These are phyloP conservation scores for Diaperis boleti DNA, from an alignment of 2,888 invertebrate species.

Conservation along the genomic window DNA sequence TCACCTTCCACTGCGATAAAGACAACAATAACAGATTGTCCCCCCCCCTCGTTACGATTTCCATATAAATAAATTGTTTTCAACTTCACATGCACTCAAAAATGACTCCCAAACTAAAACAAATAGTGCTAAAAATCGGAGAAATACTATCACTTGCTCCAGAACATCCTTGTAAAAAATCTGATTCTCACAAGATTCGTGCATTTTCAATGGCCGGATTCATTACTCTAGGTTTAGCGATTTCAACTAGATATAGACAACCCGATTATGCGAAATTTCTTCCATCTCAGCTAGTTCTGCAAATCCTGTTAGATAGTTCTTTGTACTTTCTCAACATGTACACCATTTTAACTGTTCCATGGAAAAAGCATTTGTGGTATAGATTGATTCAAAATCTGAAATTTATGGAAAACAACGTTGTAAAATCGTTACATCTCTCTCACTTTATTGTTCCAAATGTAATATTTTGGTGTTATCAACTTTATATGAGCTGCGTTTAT, in stretches of 20 bases:
- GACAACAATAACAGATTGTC: too few species aligned
- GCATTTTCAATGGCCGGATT: neutral
- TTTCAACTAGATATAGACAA: neutral
- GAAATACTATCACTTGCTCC: too few species aligned
- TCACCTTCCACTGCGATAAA: too few species aligned
- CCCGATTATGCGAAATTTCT: neutral
- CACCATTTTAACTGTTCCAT: neutral
- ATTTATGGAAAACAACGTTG: too few species aligned
- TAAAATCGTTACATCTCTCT: too few species aligned
- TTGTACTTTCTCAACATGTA: neutral
- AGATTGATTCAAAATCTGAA: neutral
- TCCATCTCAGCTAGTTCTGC: neutral
- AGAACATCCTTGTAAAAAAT: too few species aligned
- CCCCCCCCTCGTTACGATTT: too few species aligned
- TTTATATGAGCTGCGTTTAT: neutral
- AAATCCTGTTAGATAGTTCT: neutral
- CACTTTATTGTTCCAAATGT: constrained; percentile 3
- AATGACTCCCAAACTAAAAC: too few species aligned
- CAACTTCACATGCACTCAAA: too few species aligned
- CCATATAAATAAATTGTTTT: too few species aligned
- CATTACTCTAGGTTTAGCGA: neutral
- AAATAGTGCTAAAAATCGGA: too few species aligned
- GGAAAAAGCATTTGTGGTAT: neutral
- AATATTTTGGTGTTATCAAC: constrained; percentile 13
- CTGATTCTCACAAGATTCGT: too few species aligned